phyloP scores from a whole-genome alignment of 2,113 vertebrate genomes.

The Jaculus jaculus region DNA sequence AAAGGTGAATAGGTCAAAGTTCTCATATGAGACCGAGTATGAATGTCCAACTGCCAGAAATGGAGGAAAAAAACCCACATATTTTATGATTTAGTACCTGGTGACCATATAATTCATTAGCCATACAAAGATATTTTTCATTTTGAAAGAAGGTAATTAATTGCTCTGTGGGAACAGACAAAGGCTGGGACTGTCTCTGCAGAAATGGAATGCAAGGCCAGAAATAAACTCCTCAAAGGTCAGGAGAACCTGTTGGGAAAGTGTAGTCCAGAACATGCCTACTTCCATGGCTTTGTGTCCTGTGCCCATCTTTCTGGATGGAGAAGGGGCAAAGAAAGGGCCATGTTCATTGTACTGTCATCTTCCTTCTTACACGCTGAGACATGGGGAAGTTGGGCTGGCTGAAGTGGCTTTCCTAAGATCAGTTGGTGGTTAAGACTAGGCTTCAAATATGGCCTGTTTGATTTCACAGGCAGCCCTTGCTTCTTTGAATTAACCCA shows the following conservation, averaged over 20 bases:
- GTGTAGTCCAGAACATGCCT: background rate
- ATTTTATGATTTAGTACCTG: background rate
- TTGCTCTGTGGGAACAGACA: background rate
- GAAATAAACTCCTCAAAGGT: background rate
- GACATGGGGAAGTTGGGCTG: background rate
- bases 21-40: background rate
- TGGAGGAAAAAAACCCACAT: background rate
- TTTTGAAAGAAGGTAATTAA: background rate
- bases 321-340: background rate
- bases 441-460: background rate
- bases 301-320: rapidly evolving
- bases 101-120: background rate
- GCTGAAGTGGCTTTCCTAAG: background rate
- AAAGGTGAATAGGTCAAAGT: slow-evolving; percentile 19
- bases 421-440: background rate
- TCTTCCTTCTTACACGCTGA: background rate
- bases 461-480: background rate
- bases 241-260: background rate
- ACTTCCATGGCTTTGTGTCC: background rate
- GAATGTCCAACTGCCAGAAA: slow-evolving; percentile 5
- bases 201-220: background rate
- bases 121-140: background rate
- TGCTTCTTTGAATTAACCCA: background rate
- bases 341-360: background rate
- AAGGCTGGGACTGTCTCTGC: background rate